Evolutionary conservation across 2,888 invertebrate genomes (phyloP).

Genomic region (Drosophila dives): DNA sequence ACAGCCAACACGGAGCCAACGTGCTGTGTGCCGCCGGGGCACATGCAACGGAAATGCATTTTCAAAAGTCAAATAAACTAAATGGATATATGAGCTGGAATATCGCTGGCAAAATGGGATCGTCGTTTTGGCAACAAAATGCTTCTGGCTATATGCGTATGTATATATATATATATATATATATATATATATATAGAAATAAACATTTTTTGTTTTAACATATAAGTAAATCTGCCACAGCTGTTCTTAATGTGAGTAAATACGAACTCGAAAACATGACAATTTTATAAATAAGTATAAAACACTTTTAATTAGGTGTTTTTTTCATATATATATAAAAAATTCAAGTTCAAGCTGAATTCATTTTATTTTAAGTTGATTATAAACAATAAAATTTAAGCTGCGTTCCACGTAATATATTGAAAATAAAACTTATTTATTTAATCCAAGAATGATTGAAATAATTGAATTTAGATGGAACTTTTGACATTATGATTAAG

Average conservation of each 20-base stretch:
- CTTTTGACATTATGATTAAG: background rate
- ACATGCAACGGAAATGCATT: slow-evolving; percentile 72
- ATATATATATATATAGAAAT: background rate
- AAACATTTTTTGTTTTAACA: background rate
- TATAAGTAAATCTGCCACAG: background rate
- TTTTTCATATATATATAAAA: background rate
- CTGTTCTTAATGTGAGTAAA: background rate
- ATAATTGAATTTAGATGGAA: background rate
- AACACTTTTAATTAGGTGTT: background rate
- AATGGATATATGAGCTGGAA: slow-evolving; percentile 71
- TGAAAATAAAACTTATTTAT: background rate
- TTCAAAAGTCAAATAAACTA: slow-evolving; percentile 76
- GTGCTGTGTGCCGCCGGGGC: slow-evolving; percentile 31
- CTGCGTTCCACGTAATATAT: background rate
- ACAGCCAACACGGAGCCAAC: slow-evolving; percentile 34
- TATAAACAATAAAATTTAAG: background rate
- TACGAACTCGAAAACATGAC: background rate
- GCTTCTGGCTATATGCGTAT: background rate
- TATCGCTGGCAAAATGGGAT: slow-evolving; percentile 26
- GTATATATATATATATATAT: background rate
- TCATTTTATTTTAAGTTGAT: background rate
- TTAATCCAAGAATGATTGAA: background rate
- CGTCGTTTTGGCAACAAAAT: slow-evolving; percentile 6
- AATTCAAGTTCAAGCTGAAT: background rate
- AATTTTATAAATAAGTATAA: background rate